Evolutionary conservation across 2,888 invertebrate species (phyloP).

Genomic region (Apotomis betuletana): DNA sequence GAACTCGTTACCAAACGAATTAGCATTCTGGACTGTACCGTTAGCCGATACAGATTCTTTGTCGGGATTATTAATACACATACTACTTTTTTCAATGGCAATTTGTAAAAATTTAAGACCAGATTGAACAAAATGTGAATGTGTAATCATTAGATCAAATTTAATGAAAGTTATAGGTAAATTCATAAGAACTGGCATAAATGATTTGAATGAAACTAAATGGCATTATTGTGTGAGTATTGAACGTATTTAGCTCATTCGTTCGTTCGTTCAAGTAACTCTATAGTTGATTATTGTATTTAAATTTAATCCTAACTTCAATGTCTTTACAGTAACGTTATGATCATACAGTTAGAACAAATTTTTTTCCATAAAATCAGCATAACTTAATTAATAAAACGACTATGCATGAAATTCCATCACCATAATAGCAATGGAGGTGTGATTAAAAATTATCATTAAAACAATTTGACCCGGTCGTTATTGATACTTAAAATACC

Average conservation of each 20-base stretch:
- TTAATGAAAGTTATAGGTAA: no score
- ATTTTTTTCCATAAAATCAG: neutral
- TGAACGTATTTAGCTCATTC: no score
- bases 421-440: neutral
- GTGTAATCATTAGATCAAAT: no score
- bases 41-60: slow-evolving; percentile 54
- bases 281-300: no score
- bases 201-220: no score
- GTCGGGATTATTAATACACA: slow-evolving; percentile 42
- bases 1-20: slow-evolving; percentile 58
- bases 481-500: slow-evolving; percentile 57
- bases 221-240: no score
- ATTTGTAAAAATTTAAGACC: slow-evolving; percentile 12
- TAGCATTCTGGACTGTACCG: slow-evolving; percentile 62
- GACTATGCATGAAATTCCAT: neutral
- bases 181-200: no score
- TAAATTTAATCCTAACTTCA: no score
- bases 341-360: no score
- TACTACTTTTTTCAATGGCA: slow-evolving; percentile 25
- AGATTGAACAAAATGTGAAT: neutral
- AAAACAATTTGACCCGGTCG: slow-evolving; percentile 57
- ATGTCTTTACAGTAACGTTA: no score
- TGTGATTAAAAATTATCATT: slow-evolving; percentile 37
- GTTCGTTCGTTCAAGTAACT: no score
- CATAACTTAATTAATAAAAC: neutral